phyloP scores from a whole-genome alignment of 2,113 vertebrate species.

The human (Homo sapiens) region GRCh38 chr17:70186501-70187000 shows the following conservation, averaged over 20 bases:
- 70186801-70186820: background rate
- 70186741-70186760: background rate
- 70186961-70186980: background rate
- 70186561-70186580: slow-evolving; percentile 1
- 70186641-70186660: background rate
- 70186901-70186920: background rate
- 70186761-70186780: background rate
- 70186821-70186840: background rate
- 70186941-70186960: background rate
- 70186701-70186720: background rate
- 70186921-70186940: background rate
- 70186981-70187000: background rate
- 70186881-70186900: background rate
- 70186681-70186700: background rate
- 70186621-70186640: background rate
- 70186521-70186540: background rate
- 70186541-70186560: background rate
- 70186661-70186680: background rate
- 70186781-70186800: background rate
- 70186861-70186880: background rate
- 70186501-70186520: background rate
- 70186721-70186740: background rate
- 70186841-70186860: background rate
- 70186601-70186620: background rate
- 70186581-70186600: background rate